Evolutionary conservation across 2,888 invertebrate genomes (phyloP).

Genomic region (Lottia gigantea): DNA sequence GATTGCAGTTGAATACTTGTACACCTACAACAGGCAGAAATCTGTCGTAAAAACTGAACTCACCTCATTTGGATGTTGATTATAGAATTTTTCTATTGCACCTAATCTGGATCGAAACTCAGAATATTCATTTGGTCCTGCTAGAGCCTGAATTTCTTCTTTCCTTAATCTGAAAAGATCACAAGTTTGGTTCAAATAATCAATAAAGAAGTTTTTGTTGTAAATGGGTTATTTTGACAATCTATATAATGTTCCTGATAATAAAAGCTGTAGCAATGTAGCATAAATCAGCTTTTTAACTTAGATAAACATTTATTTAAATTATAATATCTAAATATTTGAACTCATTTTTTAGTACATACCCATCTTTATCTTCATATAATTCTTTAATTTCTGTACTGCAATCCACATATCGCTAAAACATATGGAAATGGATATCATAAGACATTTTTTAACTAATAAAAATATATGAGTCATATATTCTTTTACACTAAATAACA

Average conservation of each 20-base stretch:
- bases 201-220: no score
- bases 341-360: constrained; percentile 26
- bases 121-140: constrained; percentile 98
- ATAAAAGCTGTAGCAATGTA: not conserved
- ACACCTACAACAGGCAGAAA: no score
- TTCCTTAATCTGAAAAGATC: constrained; percentile 77
- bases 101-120: constrained; percentile 96
- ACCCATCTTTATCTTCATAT: constrained; percentile 95
- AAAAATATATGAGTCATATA: not conserved
- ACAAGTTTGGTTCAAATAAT: not conserved
- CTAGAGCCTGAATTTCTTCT: constrained; percentile 92
- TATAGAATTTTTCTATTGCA: constrained; percentile 95
- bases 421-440: constrained; percentile 26
- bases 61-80: constrained; percentile 94
- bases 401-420: constrained; percentile 80
- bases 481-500: no score
- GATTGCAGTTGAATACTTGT: no score
- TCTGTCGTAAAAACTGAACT: not conserved
- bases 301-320: no score
- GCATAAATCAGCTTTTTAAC: not conserved
- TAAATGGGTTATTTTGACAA: no score
- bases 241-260: no score
- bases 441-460: not conserved
- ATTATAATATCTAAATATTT: no score
- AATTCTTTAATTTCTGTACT: constrained; percentile 86